phyloP scores from a whole-genome alignment of 2,113 vertebrate genomes.

The Dipodomys spectabilis region DNA sequence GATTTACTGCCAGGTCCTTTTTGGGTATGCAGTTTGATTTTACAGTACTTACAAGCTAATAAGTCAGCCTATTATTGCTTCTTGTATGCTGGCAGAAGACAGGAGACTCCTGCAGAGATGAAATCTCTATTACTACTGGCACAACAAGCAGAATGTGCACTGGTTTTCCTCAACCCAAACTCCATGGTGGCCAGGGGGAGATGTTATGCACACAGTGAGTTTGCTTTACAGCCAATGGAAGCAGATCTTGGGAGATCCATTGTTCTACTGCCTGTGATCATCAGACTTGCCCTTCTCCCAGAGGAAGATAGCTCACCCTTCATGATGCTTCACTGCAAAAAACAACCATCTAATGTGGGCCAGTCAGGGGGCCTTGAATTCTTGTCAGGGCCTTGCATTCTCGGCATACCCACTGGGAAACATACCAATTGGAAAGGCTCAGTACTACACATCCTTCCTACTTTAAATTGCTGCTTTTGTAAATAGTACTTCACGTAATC shows the following conservation, averaged over 20 bases:
- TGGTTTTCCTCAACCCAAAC: neutral
- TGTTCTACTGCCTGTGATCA: neutral
- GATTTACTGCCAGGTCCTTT: constrained; percentile 22
- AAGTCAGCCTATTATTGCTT: neutral
- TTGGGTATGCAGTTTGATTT: constrained; percentile 42
- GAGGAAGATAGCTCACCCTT: constrained; percentile 17
- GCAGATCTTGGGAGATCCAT: neutral
- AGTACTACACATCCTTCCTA: neutral
- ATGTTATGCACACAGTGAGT: neutral
- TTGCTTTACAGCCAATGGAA: neutral
- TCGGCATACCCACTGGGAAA: neutral
- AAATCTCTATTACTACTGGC: neutral
- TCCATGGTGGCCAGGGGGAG: too few relatives aligned
- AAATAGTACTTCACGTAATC: neutral
- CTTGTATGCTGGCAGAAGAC: neutral
- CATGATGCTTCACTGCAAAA: neutral
- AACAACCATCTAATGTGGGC: neutral
- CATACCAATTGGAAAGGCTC: neutral
- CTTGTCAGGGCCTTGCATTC: neutral
- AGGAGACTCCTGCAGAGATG: neutral
- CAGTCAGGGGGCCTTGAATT: neutral
- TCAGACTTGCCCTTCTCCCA: neutral
- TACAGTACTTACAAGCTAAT: neutral
- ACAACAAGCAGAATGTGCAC: neutral
- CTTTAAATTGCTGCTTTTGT: neutral